Evolutionary conservation across 1,140 invertebrate genomes (phyloP).

Genomic region (Scylla paramamosain): DNA sequence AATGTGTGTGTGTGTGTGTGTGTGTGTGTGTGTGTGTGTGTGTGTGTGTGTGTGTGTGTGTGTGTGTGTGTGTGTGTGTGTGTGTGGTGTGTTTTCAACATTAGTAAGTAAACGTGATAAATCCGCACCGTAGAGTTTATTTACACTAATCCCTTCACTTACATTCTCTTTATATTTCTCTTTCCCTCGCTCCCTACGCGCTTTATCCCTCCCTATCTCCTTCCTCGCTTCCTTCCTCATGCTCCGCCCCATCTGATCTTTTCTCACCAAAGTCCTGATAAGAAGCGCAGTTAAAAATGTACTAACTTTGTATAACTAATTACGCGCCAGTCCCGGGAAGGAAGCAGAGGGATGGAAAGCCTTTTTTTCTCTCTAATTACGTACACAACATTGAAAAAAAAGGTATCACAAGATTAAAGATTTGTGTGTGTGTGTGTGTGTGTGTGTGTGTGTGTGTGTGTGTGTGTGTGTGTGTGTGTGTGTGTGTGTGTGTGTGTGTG

Average conservation of each 20-base stretch:
- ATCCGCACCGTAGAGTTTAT: background rate
- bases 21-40: too few species aligned
- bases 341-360: background rate
- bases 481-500: background rate
- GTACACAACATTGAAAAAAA: background rate
- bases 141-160: background rate
- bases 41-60: too few species aligned
- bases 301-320: background rate
- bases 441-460: too few species aligned
- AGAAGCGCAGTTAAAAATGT: background rate
- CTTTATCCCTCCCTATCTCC: background rate
- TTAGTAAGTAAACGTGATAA: background rate
- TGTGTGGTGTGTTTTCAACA: too few species aligned
- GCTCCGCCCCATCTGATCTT: too few species aligned
- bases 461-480: too few species aligned
- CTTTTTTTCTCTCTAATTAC: slow-evolving; percentile 7
- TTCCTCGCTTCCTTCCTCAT: background rate
- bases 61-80: too few species aligned
- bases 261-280: background rate
- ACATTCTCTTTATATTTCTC: background rate
- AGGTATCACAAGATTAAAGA: background rate
- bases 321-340: background rate
- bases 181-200: background rate
- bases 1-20: too few species aligned
- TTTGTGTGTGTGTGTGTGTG: background rate